Percentiles rank a stretch among this genome's conserved stretches.
These are phyloP conservation scores for Meteorus sp. DNA, from an alignment of 1,140 invertebrate species.

Conservation along the genomic window DNA sequence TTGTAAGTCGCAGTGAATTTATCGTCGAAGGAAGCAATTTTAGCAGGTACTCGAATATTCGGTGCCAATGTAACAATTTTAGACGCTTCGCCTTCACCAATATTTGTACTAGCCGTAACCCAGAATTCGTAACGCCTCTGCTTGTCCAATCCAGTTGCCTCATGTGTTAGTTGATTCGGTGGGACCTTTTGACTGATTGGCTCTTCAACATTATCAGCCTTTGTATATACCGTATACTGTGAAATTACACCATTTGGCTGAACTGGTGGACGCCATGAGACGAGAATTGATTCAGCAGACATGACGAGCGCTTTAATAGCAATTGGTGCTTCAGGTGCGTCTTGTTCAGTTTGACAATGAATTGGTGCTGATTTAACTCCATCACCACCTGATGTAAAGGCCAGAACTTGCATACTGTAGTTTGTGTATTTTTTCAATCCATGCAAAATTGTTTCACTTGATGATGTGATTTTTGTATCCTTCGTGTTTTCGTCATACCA, in stretches of 20 bases:
- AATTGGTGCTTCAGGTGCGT: slow-evolving; percentile 89
- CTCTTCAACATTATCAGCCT: slow-evolving; percentile 72
- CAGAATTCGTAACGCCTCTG: slow-evolving; percentile 88
- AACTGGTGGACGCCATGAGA: slow-evolving; percentile 90
- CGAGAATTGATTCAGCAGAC: slow-evolving; percentile 86
- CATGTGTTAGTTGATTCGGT: slow-evolving; percentile 63
- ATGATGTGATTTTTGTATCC: slow-evolving; percentile 87
- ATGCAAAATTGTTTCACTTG: slow-evolving; percentile 89
- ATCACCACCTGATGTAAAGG: slow-evolving; percentile 94
- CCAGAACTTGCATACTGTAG: slow-evolving; percentile 95
- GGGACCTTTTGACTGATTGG: slow-evolving; percentile 71
- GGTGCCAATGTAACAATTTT: slow-evolving; percentile 82
- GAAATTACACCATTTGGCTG: slow-evolving; percentile 91
- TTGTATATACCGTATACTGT: slow-evolving; percentile 91
- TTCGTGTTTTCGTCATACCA: slow-evolving; percentile 93
- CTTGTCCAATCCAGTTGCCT: slow-evolving; percentile 80
- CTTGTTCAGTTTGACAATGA: slow-evolving; percentile 93
- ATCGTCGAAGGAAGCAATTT: slow-evolving; percentile 90
- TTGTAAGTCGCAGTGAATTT: slow-evolving; percentile 87
- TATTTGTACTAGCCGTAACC: slow-evolving; percentile 91
- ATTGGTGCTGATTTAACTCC: slow-evolving; percentile 88
- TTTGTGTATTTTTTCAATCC: slow-evolving; percentile 94
- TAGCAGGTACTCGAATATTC: slow-evolving; percentile 85
- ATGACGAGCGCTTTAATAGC: slow-evolving; percentile 91
- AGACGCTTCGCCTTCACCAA: slow-evolving; percentile 88